Conservation (phyloP, 2,113 vertebrate species). For the Athene noctua region DNA sequence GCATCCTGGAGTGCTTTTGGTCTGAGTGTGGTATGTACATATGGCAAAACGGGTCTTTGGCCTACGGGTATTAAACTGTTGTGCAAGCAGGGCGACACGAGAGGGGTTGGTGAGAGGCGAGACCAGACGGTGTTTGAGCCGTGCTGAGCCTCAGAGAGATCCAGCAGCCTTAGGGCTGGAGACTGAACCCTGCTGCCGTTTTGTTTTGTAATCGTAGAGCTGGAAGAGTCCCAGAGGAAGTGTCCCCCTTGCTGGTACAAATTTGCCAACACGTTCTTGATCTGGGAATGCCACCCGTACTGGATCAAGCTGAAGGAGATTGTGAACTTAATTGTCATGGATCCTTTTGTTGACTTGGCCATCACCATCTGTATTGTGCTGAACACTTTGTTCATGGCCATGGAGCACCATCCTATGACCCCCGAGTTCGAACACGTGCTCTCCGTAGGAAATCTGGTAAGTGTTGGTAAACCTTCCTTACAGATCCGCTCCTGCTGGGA, state of each 20-base stretch:
- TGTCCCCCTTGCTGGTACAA: conserved; percentile 99
- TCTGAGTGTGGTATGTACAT: too few relatives aligned
- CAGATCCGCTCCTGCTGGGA: neutral
- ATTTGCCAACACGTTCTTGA: conserved; percentile 91
- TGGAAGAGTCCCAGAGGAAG: conserved; percentile 95
- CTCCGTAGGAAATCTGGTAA: conserved; percentile 92
- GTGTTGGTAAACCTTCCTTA: fast-evolving
- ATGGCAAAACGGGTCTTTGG: fast-evolving
- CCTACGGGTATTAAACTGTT: neutral
- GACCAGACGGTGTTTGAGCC: neutral
- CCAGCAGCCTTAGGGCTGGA: neutral
- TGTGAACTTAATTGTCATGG: conserved; percentile 93
- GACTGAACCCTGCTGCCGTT: neutral
- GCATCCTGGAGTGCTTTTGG: neutral
- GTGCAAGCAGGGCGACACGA: neutral
- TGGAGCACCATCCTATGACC: conserved; percentile 98
- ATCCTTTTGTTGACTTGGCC: conserved; percentile 96
- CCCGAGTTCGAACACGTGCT: conserved; percentile 82
- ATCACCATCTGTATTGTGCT: conserved; percentile 99
- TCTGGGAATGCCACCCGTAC: conserved; percentile 93
- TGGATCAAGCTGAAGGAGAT: conserved; percentile 96
- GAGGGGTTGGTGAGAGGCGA: neutral
- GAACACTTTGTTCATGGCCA: conserved; percentile 98
- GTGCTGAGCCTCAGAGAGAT: neutral
- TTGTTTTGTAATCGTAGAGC: conserved; percentile 74